Evolutionary conservation across 1,140 invertebrate species (phyloP), one percentile per base, ranked within the genome.

Genomic region (Orchesella cincta): DNA sequence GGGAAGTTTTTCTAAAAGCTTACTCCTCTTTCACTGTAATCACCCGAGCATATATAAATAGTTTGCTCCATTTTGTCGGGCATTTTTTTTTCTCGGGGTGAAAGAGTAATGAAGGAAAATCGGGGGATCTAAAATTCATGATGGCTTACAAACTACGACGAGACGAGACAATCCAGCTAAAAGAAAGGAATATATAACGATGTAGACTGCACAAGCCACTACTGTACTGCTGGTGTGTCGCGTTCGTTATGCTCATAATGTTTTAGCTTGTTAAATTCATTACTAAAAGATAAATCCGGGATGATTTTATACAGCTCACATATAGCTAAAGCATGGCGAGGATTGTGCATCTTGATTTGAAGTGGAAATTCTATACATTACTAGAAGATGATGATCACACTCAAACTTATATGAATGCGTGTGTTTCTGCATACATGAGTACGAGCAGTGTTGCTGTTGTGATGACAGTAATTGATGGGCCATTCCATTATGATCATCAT

Each of bases 401-500:
- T n/a, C n/a, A n/a, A n/a, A n/a, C n/a, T n/a, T n/a, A n/a, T n/a
- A n/a, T n/a, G n/a, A 57, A 16, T 26, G 54, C 12, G 54, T 57
- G 54, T 57, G 23, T 23, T 57, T 3, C 62, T 16, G 12, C 39
- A 8, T 46, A 46, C 39, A 12, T 20, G 39, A 12, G 39, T 46
- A 46, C 18, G n/a, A 29, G 73, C n/a, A n/a, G n/a, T n/a, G n/a
- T 64, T 78, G 36, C 39, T 39, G 75, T 76, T 67, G 29, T 77
- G 75, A 77, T 79, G 75, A 79, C 78, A 76, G 75, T 79, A 79
- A 79, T 79, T 79, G 78, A 79, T 79, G 78, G 62, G 62, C 62
- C 62, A 67, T 67, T 67, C 62, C 62, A 67, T 67, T 67, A 67
- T n/a, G 62, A 31, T 67, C 62, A 67, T 67, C 62, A 67, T 67